Evolutionary conservation across 2,113 vertebrate genomes (phyloP), one percentile per base, ranked within the genome.

Genomic region (Desmodus rotundus): DNA sequence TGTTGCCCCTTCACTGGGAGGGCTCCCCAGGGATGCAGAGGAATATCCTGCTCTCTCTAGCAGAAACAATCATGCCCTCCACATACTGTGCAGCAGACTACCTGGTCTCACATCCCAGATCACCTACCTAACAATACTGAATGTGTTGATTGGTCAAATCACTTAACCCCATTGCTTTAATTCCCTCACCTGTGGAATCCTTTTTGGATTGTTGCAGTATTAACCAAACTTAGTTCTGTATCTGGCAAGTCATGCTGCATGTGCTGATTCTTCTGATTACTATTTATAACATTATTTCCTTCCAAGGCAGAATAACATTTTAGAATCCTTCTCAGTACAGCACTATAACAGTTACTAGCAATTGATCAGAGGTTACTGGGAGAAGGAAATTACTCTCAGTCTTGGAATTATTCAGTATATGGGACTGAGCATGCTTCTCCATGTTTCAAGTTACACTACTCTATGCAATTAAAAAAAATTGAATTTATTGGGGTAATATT

Each of bases 31-130:
- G 74, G 50, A 52, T 45, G 8, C 19, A 31, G 11, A 80, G 14
- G 1, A 4, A 50, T 0, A 28, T 0, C 20, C 33, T 41, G 22
- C 1, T 76, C 2, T 83, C n/a, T 33, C 36, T 15, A 3, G 31
- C 36, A 89, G 68, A 87, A 56, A 15, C 31, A 3, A 33, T 20
- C 36, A 72, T 17, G 63, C 7, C 33, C 11, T 31, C 61, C 47
- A 77, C 4, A 90, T 17, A 81, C 16, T 17, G 47, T 63, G 31
- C 10, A 58, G 65, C 10, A 47, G 15, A 33, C 4, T 52, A 43
- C 11, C 1, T 45, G 26, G n/a, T 38, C 38, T 76, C 28, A 14
- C 3, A 5, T 43, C 9, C 80, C 10, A 17, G 6, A 5, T 90
- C 47, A 45, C 11, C 15, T 47, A 9, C 4, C 65, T 47, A 45